These are phyloP conservation scores for Ctenoplectra terminalis DNA, from an alignment of 1,140 invertebrate genomes.

Conservation along the genomic window DNA sequence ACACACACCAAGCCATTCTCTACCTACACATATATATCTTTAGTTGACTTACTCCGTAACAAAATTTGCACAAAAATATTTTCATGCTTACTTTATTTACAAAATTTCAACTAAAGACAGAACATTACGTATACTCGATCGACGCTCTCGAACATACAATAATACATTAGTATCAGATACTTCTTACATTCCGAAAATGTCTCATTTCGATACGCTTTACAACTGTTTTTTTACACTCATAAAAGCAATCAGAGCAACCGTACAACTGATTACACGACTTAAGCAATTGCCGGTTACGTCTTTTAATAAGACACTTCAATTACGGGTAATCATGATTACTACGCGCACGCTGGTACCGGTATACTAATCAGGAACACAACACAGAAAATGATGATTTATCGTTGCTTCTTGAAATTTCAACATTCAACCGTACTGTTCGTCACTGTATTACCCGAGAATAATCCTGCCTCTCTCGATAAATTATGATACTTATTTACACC, in stretches of 20 bases:
- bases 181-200: too few species aligned
- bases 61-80: too few species aligned
- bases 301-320: slow-evolving; percentile 35
- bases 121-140: too few species aligned
- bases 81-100: too few species aligned
- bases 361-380: background rate
- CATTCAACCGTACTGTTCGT: background rate
- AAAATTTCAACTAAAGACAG: too few species aligned
- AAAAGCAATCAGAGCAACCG: background rate
- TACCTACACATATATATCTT: too few species aligned
- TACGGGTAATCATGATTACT: slow-evolving; percentile 15
- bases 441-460: background rate
- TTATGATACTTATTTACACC: slow-evolving; percentile 44
- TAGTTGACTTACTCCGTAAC: too few species aligned
- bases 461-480: slow-evolving; percentile 34
- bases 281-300: background rate
- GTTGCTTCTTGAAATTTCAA: slow-evolving; percentile 18
- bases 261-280: background rate
- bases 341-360: background rate
- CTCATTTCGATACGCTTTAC: background rate
- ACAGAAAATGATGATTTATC: slow-evolving; percentile 5
- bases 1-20: too few species aligned
- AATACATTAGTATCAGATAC: too few species aligned
- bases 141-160: too few species aligned
- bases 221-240: background rate